Percentiles rank a stretch among this genome's conserved stretches.
phyloP scores from a whole-genome alignment of 2,113 vertebrate genomes.

The Oncorhynchus keta region DNA sequence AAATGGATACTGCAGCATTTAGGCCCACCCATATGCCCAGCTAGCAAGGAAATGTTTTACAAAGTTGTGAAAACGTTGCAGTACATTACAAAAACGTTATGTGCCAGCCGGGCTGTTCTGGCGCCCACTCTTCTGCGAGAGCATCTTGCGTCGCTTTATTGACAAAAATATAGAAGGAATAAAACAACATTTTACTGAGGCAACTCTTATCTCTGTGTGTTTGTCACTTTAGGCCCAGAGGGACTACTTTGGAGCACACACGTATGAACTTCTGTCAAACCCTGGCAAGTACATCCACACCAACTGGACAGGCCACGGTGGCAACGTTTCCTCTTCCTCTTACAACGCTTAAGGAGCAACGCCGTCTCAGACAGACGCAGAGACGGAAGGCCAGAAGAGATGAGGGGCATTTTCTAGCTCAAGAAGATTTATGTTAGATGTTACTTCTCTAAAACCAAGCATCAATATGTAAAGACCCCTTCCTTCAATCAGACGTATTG shows the following conservation, averaged over 20 bases:
- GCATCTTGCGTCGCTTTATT: too few species aligned
- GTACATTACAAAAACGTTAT: too few species aligned
- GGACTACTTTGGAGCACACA: constrained; percentile 97
- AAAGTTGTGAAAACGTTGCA: too few species aligned
- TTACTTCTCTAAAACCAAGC: constrained; percentile 37
- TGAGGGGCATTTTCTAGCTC: not conserved
- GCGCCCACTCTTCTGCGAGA: too few species aligned
- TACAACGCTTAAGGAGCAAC: constrained; percentile 82
- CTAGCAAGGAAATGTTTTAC: too few species aligned
- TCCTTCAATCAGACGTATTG: constrained; percentile 9
- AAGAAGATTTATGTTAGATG: constrained; percentile 38
- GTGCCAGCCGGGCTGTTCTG: not conserved
- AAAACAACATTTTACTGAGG: not conserved
- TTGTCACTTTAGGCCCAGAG: constrained; percentile 84
- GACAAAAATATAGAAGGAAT: too few species aligned
- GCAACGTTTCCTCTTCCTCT: constrained; percentile 88
- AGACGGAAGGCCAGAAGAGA: not conserved
- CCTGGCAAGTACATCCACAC: constrained; percentile 88
- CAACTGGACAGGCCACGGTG: constrained; percentile 95
- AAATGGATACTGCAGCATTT: not conserved
- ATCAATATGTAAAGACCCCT: constrained; percentile 19
- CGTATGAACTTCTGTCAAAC: constrained; percentile 85
- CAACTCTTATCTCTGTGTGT: not conserved
- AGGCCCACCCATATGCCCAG: not conserved
- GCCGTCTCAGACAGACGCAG: not conserved